phyloP scores from a whole-genome alignment of 2,113 vertebrate species.

The Sminthopsis crassicaudata region DNA sequence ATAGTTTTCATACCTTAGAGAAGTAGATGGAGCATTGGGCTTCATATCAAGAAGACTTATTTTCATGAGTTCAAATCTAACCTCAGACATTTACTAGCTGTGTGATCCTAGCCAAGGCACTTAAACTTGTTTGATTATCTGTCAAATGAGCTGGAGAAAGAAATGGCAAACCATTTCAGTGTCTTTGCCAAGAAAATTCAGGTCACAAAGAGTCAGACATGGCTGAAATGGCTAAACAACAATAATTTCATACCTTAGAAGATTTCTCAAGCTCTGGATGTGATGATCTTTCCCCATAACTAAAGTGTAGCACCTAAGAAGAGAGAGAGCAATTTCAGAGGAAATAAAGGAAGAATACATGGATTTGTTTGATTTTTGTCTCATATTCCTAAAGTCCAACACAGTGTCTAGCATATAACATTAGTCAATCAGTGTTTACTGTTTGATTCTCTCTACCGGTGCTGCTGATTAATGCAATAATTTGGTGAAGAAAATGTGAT shows the following conservation, averaged over 20 bases:
- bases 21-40: not conserved
- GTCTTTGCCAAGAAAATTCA: not conserved
- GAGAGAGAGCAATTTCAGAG: not conserved
- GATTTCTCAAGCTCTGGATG: constrained; percentile 28
- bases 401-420: not conserved
- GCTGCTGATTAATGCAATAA: not conserved
- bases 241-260: constrained; percentile 58
- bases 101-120: not conserved
- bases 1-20: constrained; percentile 33
- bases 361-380: not conserved
- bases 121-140: not conserved
- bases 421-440: not conserved
- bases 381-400: not conserved
- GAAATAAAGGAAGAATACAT: not conserved
- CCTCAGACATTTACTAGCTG: not conserved
- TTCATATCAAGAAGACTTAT: too few relatives aligned
- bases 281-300: constrained; percentile 52
- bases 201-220: not conserved
- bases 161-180: not conserved
- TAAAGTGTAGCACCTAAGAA: constrained; percentile 82
- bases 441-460: not conserved
- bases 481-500: not conserved
- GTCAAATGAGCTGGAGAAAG: not conserved
- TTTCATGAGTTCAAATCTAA: too few relatives aligned
- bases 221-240: not conserved